Evolutionary conservation across 2,797 vertebrate genomes (phyloP).

Genomic region (Pyrocephalus nanus): DNA sequence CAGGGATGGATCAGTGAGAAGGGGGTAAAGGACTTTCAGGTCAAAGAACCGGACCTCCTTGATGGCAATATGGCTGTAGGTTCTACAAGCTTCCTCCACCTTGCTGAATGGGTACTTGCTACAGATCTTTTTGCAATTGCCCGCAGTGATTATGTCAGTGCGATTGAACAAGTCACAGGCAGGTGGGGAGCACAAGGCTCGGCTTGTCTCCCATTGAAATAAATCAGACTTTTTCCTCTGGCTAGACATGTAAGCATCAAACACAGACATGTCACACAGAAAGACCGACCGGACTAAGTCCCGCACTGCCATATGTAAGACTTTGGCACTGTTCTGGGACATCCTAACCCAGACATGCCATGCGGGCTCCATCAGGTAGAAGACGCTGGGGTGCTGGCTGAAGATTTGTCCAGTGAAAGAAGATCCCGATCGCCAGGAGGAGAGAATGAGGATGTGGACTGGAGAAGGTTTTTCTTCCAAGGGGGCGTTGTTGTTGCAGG

Average conservation of each 20-base stretch:
- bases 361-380: conserved; percentile 94
- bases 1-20: conserved; percentile 85
- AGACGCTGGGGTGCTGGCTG: conserved; percentile 91
- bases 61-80: conserved; percentile 87
- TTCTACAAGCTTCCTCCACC: conserved; percentile 81
- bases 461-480: neutral
- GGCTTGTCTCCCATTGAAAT: conserved; percentile 90
- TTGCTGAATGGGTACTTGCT: conserved; percentile 70
- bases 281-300: conserved; percentile 85
- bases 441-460: conserved; percentile 87
- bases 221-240: conserved; percentile 79
- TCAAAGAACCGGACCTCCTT: conserved; percentile 92
- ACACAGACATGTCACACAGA: conserved; percentile 89
- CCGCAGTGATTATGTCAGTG: conserved; percentile 75
- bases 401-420: conserved; percentile 94
- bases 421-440: conserved; percentile 94
- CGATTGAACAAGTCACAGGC: conserved; percentile 80
- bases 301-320: conserved; percentile 86
- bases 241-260: conserved; percentile 86
- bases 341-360: conserved; percentile 91
- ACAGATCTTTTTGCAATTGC: conserved; percentile 77
- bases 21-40: conserved; percentile 85
- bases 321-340: conserved; percentile 58
- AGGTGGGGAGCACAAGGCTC: conserved; percentile 90
- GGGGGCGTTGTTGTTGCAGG: neutral